Conservation (phyloP, 1,140 invertebrate genomes). For the Saccostrea echinata region DNA sequence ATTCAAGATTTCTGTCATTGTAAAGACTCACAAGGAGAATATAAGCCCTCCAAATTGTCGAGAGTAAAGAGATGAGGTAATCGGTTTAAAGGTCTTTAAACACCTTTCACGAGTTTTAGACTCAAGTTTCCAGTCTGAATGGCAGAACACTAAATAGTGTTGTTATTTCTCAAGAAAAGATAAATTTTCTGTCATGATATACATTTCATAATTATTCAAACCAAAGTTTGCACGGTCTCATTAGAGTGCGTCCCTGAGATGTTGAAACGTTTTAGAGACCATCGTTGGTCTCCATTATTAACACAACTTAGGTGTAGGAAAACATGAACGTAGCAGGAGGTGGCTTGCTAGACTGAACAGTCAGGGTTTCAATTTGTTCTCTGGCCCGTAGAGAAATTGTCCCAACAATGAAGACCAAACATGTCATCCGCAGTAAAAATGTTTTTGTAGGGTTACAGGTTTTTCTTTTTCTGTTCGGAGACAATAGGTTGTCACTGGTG, state of each 20-base stretch:
- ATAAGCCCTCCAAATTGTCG: not conserved
- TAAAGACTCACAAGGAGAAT: not conserved
- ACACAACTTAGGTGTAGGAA: not conserved
- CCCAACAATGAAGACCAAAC: slow-evolving; percentile 1
- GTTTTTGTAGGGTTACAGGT: not conserved
- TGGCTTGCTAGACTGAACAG: not conserved
- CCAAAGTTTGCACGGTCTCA: slow-evolving; percentile 14
- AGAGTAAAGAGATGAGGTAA: not conserved
- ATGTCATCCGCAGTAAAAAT: slow-evolving; percentile 16
- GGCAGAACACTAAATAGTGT: not conserved
- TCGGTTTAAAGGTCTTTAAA: slow-evolving; percentile 37
- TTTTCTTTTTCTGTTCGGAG: not conserved
- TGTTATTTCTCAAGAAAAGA: slow-evolving; percentile 29
- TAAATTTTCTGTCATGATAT: not conserved
- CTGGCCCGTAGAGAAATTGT: not conserved
- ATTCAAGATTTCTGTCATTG: slow-evolving; percentile 17
- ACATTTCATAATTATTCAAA: slow-evolving; percentile 33
- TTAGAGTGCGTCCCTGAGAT: not conserved
- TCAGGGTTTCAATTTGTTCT: not conserved
- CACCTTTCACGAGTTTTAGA: slow-evolving; percentile 13
- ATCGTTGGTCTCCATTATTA: not conserved
- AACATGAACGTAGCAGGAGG: not conserved
- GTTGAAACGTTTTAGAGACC: not conserved
- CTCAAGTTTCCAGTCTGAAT: slow-evolving; percentile 1
- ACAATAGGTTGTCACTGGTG: slow-evolving; percentile 12